Conservation (phyloP, 1,140 invertebrate genomes). For the Lerema accius region DNA sequence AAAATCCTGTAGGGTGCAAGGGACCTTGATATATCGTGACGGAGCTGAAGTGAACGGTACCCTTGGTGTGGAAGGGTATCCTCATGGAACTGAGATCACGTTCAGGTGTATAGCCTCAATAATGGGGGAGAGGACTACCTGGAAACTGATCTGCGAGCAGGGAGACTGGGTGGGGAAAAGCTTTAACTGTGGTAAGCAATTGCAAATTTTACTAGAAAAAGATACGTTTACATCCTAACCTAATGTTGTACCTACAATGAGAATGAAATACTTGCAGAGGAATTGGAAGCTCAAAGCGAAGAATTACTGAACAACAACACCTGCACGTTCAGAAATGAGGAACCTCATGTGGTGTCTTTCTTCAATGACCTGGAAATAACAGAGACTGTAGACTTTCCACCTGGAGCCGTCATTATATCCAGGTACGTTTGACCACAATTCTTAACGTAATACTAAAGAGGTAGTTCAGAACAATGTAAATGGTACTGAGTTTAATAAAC, state of each 20-base stretch:
- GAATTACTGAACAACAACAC: constrained; percentile 86
- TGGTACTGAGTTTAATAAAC: too few species aligned
- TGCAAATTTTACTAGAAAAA: constrained; percentile 8
- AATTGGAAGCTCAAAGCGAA: constrained; percentile 76
- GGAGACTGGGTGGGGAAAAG: constrained; percentile 91
- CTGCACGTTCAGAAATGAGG: constrained; percentile 89
- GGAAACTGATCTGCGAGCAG: constrained; percentile 92
- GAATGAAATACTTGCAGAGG: constrained; percentile 65
- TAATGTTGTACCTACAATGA: too few species aligned
- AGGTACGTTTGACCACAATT: constrained; percentile 83
- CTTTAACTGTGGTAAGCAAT: constrained; percentile 84
- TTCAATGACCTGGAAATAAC: constrained; percentile 90
- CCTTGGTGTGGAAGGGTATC: constrained; percentile 82
- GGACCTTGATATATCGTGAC: constrained; percentile 86
- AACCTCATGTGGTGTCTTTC: constrained; percentile 91
- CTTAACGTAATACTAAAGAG: too few species aligned
- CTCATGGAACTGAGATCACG: constrained; percentile 90
- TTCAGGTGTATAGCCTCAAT: constrained; percentile 91
- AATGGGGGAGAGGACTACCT: constrained; percentile 90
- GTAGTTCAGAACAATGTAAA: too few species aligned
- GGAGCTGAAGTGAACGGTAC: constrained; percentile 80
- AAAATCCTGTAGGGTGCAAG: constrained; percentile 83
- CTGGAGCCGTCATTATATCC: constrained; percentile 86
- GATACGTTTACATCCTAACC: too few species aligned
- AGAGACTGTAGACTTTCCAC: constrained; percentile 90